phyloP scores from a whole-genome alignment of 2,797 vertebrate genomes.

The Merluccius polli region DNA sequence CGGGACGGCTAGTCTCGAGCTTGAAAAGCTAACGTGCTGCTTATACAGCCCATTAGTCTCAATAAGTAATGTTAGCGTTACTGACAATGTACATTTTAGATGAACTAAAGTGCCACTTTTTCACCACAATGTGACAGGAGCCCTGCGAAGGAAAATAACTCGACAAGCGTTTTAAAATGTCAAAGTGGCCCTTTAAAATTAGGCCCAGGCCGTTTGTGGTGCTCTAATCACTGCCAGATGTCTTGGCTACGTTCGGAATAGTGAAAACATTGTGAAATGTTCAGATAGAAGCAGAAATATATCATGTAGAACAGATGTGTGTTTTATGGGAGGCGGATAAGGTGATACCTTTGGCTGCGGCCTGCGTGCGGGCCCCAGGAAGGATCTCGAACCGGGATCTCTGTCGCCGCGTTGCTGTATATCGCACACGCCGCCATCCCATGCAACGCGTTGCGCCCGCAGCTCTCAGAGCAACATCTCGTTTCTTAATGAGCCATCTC shows the following conservation, averaged over 20 bases:
- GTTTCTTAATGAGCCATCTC: background rate
- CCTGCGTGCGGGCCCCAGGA: background rate
- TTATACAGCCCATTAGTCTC: slow-evolving; percentile 2
- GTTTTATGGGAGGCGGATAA: slow-evolving; percentile 9
- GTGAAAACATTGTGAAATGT: slow-evolving; percentile 18
- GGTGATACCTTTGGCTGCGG: slow-evolving; percentile 4
- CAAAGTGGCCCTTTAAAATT: slow-evolving; percentile 7
- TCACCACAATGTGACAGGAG: slow-evolving; percentile 17
- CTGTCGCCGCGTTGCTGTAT: background rate
- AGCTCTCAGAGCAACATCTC: background rate
- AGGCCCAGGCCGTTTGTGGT: slow-evolving; percentile 36
- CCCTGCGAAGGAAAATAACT: background rate
- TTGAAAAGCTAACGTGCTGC: slow-evolving; percentile 13
- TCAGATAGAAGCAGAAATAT: slow-evolving; percentile 23
- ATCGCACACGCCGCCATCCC: background rate
- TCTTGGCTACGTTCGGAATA: slow-evolving; percentile 11
- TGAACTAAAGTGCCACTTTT: slow-evolving; percentile 5
- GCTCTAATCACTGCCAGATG: slow-evolving; percentile 41
- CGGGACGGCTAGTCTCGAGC: background rate
- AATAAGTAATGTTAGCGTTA: slow-evolving; percentile 8
- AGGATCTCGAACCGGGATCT: background rate
- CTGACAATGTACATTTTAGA: background rate
- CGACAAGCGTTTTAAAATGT: slow-evolving; percentile 11
- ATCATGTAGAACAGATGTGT: slow-evolving; percentile 13
- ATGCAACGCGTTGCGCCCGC: background rate